Evolutionary conservation across 1,140 invertebrate genomes (phyloP), one percentile per base, ranked within the genome.

Genomic region (Drosophila suzukii): DNA sequence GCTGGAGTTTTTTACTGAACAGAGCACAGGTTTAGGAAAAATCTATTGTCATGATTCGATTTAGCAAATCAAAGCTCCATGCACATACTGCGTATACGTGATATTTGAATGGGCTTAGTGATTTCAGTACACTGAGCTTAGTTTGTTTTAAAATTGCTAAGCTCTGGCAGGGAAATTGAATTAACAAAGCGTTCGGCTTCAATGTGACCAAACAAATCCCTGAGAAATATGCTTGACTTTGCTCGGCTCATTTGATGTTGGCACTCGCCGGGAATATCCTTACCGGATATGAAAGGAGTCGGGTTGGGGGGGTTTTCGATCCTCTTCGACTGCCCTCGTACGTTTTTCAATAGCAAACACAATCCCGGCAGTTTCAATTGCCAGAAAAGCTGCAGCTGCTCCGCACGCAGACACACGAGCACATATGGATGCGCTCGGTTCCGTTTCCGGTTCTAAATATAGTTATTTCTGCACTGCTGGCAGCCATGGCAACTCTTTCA

Each of bases 401-500:
- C 59, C 27, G 36, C 34, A 65, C 32, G 27, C 54, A 51, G 47
- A 56, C 15, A 27, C 34, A 38, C 34, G 32, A 71, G n/a, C 30
- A 38, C 67, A 68, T 75, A 36, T 55, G 70, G 77, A 67, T 63
- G 44, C 60, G 44, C 67, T 78, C 36, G 65, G 61, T 81, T 86
- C 73, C 76, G 78, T 54, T 81, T 81, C 72, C 78, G 72, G 58
- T 67, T 72, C 78, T 81, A 81, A 81, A 81, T 76, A 81, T 63
- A 76, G 78, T 81, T 81, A 76, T 81, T 81, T 81, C 74, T 81
- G 59, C 65, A 80, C 62, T 53, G 78, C 39, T 75, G 46, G 51
- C 66, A 72, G 51, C 53, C 66, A 72, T 78, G 51, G 75, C 63
- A 85, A 62, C 78, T 57, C 60, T 74, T 78, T 86, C 73, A 70